Percentiles rank a stretch among this genome's conserved stretches.
These are phyloP conservation scores for Alectoris magna DNA, from an alignment of 2,797 vertebrate genomes.

Conservation along the genomic window DNA sequence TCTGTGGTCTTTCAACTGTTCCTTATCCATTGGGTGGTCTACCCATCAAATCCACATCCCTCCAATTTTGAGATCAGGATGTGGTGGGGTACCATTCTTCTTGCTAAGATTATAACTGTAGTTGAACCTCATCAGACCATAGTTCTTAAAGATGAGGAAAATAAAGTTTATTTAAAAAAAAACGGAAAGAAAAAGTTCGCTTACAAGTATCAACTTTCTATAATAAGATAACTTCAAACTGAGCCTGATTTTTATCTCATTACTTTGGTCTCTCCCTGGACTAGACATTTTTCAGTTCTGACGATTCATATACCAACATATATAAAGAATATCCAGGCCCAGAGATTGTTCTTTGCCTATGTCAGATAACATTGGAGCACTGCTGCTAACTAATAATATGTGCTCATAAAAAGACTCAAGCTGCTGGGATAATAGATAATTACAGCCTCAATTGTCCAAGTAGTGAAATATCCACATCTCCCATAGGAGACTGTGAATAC, in stretches of 20 bases:
- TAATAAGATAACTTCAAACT: conserved; percentile 32
- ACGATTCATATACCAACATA: conserved; percentile 18
- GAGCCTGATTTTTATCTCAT: conserved; percentile 47
- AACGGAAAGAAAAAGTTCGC: background rate
- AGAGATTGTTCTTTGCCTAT: conserved; percentile 52
- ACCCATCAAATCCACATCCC: no score
- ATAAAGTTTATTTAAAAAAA: background rate
- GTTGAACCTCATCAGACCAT: background rate
- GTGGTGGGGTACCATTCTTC: background rate
- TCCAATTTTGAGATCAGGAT: no score
- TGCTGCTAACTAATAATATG: conserved; percentile 39
- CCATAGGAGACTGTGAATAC: conserved; percentile 56
- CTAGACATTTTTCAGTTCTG: conserved; percentile 37
- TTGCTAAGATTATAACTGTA: background rate
- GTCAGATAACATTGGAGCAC: conserved; percentile 45
- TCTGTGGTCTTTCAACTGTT: no score
- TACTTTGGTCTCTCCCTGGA: conserved; percentile 38
- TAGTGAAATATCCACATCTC: conserved; percentile 59
- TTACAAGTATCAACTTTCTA: conserved; percentile 21
- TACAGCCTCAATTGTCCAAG: conserved; percentile 54
- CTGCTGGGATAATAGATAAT: conserved; percentile 58
- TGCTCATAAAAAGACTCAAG: conserved; percentile 38
- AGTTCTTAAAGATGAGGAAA: background rate
- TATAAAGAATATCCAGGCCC: conserved; percentile 51
- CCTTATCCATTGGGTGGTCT: no score